Evolutionary conservation across 2,797 vertebrate species (phyloP), one percentile per base, ranked within the genome.

Genomic region (Leptatherina wallacei): DNA sequence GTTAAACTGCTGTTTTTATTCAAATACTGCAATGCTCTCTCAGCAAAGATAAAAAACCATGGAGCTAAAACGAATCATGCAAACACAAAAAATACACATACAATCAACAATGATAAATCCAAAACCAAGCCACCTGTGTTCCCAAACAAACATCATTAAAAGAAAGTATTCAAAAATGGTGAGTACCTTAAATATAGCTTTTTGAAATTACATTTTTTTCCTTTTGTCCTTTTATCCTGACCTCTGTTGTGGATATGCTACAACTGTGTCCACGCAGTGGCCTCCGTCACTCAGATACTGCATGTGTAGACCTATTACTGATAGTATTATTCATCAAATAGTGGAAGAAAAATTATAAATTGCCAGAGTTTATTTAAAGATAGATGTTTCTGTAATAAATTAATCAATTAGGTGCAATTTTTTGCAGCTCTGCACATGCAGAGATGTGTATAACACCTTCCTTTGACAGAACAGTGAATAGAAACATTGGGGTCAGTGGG

Each of bases 1-100:
- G 57, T 75, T 72, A 54, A 24, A 44, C 30, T 61, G 56, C 11
- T 29, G 38, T 81, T 81, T 80, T 73, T 60, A 80, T 71, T 71
- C 49, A 32, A 67, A 71, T 68, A 73, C 58, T 73, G 60, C 42
- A 73, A 57, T 71, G 78, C 64, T 71, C 56, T 67, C 36, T 65
- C 61, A 63, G 72, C 57, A 63, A 35, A 71, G 77, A 73, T 77
- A 27, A 77, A 77, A 60, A 80, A 32, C 42, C 54, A 58, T 8
- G 14, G 32, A 33, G 22, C 44, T 7, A 33, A 59, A 74, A 72
- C 75, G 22, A 38, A 56, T 52, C 44, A 69, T 54, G 44, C 18
- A 70, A 76, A 80, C 27, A 51, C 22, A 70, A 38, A 56, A 10
- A 51, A 40, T 56, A 59, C 57, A 16, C 22, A 66, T 38, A 75